Evolutionary conservation across 2,797 vertebrate species (phyloP).

Genomic region (Kryptopterus vitreolus): DNA sequence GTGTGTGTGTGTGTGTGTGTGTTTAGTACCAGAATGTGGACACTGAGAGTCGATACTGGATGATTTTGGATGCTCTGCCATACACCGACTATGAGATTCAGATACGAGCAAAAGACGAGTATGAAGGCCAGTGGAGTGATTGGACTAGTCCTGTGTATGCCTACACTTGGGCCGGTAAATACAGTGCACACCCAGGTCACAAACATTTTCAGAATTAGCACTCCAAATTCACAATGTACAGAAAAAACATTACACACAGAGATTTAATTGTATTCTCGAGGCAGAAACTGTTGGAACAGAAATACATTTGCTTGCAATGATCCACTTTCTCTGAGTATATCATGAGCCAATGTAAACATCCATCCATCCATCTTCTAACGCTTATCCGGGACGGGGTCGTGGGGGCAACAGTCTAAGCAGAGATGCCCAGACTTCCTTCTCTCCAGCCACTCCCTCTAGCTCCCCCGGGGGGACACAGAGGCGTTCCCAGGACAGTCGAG

Average conservation of each 20-base stretch:
- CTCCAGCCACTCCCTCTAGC: too few species aligned
- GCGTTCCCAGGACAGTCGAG: too few species aligned
- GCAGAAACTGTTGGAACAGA: too few species aligned
- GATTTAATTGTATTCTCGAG: too few species aligned
- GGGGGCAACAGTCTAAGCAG: too few species aligned
- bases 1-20: conserved; percentile 30
- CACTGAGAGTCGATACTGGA: conserved; percentile 3
- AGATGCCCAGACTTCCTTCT: too few species aligned
- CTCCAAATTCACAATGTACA: not conserved
- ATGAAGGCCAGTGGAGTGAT: conserved; percentile 78
- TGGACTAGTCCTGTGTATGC: conserved; percentile 76
- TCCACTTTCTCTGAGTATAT: not conserved
- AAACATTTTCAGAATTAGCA: not conserved
- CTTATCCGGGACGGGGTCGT: too few species aligned
- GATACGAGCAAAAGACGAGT: conserved; percentile 80
- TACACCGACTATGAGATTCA: conserved; percentile 72
- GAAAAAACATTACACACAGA: not conserved
- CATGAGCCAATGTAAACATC: too few species aligned
- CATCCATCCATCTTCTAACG: too few species aligned
- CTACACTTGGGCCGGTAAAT: conserved; percentile 80
- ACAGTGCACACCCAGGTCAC: conserved; percentile 25
- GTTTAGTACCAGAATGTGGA: conserved; percentile 37
- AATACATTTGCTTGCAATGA: not conserved
- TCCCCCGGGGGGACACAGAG: too few species aligned
- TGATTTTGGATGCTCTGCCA: conserved; percentile 70